Evolutionary conservation across 2,113 vertebrate species (phyloP).

Genomic region (Solea solea): DNA sequence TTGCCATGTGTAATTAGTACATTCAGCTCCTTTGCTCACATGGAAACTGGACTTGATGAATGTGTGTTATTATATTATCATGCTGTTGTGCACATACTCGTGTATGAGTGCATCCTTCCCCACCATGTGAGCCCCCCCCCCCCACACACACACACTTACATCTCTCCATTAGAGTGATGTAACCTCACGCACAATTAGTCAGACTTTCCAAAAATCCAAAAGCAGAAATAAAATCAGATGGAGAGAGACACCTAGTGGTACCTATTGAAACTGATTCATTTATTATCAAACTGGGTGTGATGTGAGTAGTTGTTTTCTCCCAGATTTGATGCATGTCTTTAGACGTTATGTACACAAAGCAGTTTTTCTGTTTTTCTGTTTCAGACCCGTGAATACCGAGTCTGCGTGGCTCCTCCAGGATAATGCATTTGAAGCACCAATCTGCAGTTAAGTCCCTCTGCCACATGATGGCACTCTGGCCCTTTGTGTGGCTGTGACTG

Average conservation of each 20-base stretch:
- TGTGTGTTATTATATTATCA: too few relatives aligned
- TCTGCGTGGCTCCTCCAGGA: not conserved
- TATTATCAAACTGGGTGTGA: not conserved
- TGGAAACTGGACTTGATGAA: not conserved
- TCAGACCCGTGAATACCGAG: not conserved
- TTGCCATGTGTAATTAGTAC: not conserved
- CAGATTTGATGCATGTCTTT: not conserved
- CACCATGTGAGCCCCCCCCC: not conserved
- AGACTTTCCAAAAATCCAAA: not conserved
- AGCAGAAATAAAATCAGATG: constrained; percentile 13
- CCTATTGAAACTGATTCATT: constrained; percentile 9
- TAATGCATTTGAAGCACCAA: not conserved
- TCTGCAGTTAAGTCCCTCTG: constrained; percentile 11
- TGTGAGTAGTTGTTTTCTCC: too few relatives aligned
- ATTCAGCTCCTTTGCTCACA: not conserved
- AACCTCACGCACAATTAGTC: constrained; percentile 16
- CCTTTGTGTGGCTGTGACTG: constrained; percentile 32
- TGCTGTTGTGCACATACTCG: too few relatives aligned
- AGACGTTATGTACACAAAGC: not conserved
- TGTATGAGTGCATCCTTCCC: not conserved
- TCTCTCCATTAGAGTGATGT: constrained; percentile 20
- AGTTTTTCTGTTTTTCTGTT: too few relatives aligned
- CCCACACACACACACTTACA: constrained; percentile 1
- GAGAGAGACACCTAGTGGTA: constrained; percentile 69
- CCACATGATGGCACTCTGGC: constrained; percentile 72